Evolutionary conservation across 2,888 invertebrate genomes (phyloP).

Genomic region (Osmoderma eremita): DNA sequence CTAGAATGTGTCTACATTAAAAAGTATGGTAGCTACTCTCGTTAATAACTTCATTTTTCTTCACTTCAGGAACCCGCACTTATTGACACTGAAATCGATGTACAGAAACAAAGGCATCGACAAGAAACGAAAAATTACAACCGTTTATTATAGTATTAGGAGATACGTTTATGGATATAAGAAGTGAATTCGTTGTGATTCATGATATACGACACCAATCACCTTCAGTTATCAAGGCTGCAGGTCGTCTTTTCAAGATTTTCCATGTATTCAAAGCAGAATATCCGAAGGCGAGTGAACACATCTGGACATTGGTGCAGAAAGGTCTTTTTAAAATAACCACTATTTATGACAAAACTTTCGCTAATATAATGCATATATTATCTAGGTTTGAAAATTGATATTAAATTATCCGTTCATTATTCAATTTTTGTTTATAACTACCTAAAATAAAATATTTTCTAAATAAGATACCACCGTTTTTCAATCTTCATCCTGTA

Average conservation of each 20-base stretch:
- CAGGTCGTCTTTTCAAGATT: slow-evolving; percentile 4
- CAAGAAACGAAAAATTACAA: not conserved
- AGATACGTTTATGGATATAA: not conserved
- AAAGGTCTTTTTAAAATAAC: slow-evolving; percentile 3
- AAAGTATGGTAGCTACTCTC: no score
- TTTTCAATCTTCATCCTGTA: no score
- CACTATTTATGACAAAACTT: slow-evolving; percentile 1
- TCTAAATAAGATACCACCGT: no score
- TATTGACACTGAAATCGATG: no score
- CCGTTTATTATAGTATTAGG: slow-evolving; percentile 1
- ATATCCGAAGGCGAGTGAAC: slow-evolving; percentile 15
- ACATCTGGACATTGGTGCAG: slow-evolving; percentile 7
- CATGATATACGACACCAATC: not conserved
- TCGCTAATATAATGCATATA: slow-evolving; percentile 6
- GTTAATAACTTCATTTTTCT: no score
- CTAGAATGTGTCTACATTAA: no score
- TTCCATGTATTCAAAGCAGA: slow-evolving; percentile 13
- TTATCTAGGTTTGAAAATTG: no score
- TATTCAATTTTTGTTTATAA: no score
- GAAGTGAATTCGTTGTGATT: not conserved
- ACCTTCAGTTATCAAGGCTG: not conserved
- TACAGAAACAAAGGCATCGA: no score
- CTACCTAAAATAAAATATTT: no score
- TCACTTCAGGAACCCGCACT: no score
- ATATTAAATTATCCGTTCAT: no score